Conservation (phyloP, 2,113 vertebrate species). For the Hemichromis elongatus region DNA sequence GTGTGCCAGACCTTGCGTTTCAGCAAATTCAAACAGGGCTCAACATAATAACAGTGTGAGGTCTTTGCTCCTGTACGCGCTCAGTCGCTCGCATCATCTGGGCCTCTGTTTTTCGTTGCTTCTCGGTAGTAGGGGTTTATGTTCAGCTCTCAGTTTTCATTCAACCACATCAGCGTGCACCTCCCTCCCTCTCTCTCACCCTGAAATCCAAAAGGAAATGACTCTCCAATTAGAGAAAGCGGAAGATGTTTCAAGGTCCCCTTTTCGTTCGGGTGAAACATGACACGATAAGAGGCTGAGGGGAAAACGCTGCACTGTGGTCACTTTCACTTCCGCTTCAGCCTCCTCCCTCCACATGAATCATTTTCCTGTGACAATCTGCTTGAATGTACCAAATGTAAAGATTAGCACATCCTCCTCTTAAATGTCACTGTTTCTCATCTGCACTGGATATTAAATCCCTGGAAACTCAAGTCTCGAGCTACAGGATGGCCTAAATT, state of each 20-base stretch:
- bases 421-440: background rate
- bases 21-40: background rate
- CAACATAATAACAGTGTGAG: slow-evolving; percentile 1
- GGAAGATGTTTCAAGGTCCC: slow-evolving; percentile 49
- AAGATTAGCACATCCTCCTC: background rate
- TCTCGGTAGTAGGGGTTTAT: background rate
- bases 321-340: slow-evolving; percentile 57
- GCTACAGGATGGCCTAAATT: background rate
- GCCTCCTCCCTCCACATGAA: background rate
- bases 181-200: background rate
- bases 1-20: background rate
- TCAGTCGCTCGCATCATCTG: background rate
- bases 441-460: background rate
- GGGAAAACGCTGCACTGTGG: background rate
- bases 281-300: background rate
- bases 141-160: slow-evolving; percentile 11
- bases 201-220: slow-evolving; percentile 33
- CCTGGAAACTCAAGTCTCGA: background rate
- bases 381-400: background rate
- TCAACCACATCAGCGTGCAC: background rate
- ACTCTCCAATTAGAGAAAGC: slow-evolving; percentile 35
- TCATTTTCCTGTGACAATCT: slow-evolving; percentile 14
- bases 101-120: background rate
- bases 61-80: slow-evolving; percentile 4
- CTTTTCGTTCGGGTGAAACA: slow-evolving; percentile 20